Percentiles rank a stretch among this genome's conserved stretches.
Conservation (phyloP, 2,797 vertebrate genomes). For the Strix occidentalis region DNA sequence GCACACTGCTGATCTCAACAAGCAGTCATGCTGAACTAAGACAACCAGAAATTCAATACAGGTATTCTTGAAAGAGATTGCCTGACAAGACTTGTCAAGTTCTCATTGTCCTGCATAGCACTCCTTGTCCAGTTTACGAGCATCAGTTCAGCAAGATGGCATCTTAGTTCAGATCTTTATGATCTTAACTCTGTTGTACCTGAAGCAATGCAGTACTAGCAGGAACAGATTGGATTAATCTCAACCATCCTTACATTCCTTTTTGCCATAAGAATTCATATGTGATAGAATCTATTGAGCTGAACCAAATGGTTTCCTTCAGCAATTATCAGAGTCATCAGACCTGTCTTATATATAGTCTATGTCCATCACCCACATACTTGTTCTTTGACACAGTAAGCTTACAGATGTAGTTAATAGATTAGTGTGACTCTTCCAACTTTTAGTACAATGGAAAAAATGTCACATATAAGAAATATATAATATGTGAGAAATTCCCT, state of each 20-base stretch:
- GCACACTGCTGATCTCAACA: not conserved
- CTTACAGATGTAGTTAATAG: not conserved
- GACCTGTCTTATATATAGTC: not conserved
- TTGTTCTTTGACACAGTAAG: not conserved
- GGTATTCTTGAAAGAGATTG: not conserved
- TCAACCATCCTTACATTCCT: not conserved
- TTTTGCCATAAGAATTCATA: not conserved
- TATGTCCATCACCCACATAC: not conserved
- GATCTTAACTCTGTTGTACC: not conserved
- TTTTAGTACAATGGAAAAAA: not conserved
- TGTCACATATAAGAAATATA: not conserved
- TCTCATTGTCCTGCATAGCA: not conserved
- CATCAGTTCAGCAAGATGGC: not conserved
- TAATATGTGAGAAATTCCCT: not conserved
- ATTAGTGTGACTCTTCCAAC: not conserved
- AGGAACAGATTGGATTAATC: not conserved
- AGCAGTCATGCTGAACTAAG: not conserved
- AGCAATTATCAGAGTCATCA: not conserved
- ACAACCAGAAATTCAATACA: not conserved
- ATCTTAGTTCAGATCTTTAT: not conserved
- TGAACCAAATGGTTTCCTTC: not conserved
- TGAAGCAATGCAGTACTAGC: not conserved
- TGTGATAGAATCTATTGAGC: not conserved
- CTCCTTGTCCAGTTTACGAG: not conserved
- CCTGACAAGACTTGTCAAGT: not conserved